These are phyloP conservation scores for Leucoma salicis DNA, from an alignment of 2,888 invertebrate species.

Conservation along the genomic window DNA sequence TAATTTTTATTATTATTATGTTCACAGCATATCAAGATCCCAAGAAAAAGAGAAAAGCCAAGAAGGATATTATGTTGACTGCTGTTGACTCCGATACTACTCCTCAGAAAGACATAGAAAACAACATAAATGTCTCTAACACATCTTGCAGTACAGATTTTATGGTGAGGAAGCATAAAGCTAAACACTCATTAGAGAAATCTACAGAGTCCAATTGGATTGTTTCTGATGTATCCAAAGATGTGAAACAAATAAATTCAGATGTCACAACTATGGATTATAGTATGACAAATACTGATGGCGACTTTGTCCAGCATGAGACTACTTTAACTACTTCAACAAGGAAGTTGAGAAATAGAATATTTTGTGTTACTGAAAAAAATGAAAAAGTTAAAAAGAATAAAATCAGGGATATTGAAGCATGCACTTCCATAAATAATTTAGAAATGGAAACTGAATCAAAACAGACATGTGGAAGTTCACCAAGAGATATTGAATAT, in stretches of 20 bases:
- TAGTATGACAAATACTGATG: background rate
- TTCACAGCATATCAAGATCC: conserved; percentile 15
- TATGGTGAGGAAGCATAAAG: conserved; percentile 4
- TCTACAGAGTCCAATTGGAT: conserved; percentile 12
- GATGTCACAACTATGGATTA: background rate
- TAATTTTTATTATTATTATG: background rate
- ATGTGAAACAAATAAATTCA: background rate
- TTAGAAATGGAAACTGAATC: background rate
- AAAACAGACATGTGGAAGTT: background rate
- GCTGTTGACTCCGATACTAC: conserved; percentile 4
- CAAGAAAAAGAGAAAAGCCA: conserved; percentile 4
- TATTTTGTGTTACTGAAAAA: conserved; percentile 2
- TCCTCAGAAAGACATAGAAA: conserved; percentile 9
- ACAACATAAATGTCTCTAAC: conserved; percentile 5
- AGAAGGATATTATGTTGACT: conserved; percentile 1
- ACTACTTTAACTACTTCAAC: background rate
- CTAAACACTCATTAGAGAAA: background rate
- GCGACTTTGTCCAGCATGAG: conserved; percentile 1
- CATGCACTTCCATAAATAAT: background rate
- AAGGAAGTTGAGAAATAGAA: conserved; percentile 6
- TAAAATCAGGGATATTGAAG: background rate
- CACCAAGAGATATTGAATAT: conserved; percentile 1
- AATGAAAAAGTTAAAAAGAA: background rate
- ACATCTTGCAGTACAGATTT: conserved; percentile 4
- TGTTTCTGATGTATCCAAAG: conserved; percentile 5